Percentiles rank a stretch among this genome's conserved stretches.
Conservation (phyloP, 2,797 vertebrate species). For the Syngnathus acus region DNA sequence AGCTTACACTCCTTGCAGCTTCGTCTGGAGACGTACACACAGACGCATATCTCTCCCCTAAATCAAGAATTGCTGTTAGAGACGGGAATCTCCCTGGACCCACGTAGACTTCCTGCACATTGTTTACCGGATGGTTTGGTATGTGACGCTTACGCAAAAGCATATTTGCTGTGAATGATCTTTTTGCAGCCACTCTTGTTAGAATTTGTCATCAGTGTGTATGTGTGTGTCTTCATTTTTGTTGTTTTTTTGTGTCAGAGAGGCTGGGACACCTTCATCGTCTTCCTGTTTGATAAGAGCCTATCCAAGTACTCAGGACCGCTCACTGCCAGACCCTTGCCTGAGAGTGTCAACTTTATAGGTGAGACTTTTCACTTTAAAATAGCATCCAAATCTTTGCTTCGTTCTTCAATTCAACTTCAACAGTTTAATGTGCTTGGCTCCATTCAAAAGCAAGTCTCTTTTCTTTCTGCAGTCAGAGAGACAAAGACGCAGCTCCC, state of each 20-base stretch:
- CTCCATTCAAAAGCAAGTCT: not conserved
- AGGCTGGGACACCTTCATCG: constrained; percentile 94
- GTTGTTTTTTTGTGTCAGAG: constrained; percentile 63
- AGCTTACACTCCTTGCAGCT: constrained; percentile 89
- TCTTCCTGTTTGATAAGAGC: constrained; percentile 97
- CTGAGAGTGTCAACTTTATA: constrained; percentile 96
- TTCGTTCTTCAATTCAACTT: not conserved
- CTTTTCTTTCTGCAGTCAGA: constrained; percentile 70
- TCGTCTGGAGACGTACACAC: constrained; percentile 82
- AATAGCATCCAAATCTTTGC: not conserved
- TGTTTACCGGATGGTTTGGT: constrained; percentile 92
- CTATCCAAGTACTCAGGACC: constrained; percentile 89
- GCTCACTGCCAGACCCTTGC: constrained; percentile 86
- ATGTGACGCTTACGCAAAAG: constrained; percentile 30
- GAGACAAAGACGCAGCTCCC: constrained; percentile 93
- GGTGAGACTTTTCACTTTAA: constrained; percentile 68
- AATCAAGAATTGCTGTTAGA: constrained; percentile 93
- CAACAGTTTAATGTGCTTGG: not conserved
- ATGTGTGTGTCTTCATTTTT: not conserved
- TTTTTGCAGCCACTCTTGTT: no score
- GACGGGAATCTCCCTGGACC: constrained; percentile 90
- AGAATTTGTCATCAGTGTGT: not conserved
- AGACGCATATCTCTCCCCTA: constrained; percentile 81
- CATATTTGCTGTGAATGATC: not conserved
- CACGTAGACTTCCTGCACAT: constrained; percentile 86